phyloP scores from a whole-genome alignment of 2,113 vertebrate genomes.

The Gymnobelideus leadbeateri region DNA sequence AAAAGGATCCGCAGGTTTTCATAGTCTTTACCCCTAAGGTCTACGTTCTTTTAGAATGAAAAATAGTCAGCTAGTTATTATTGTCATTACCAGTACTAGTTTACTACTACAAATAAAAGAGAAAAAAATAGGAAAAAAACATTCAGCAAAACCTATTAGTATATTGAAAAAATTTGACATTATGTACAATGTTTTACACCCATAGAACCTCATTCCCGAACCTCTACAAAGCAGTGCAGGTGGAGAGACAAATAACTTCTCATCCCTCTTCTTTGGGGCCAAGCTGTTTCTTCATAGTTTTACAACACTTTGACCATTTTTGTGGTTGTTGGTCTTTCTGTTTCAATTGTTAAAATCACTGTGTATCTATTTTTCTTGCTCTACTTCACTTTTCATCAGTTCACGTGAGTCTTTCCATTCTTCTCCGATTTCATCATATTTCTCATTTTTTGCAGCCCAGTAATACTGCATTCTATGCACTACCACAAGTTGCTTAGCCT shows the following conservation, averaged over 20 bases:
- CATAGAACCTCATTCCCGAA: background rate
- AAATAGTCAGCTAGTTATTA: background rate
- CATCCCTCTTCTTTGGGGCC: background rate
- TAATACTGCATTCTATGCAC: background rate
- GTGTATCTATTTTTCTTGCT: background rate
- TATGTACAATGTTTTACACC: background rate
- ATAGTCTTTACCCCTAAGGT: background rate
- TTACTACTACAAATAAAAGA: background rate
- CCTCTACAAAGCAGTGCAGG: background rate
- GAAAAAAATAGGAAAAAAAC: background rate
- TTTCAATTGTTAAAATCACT: background rate
- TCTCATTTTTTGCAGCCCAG: background rate
- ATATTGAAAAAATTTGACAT: background rate
- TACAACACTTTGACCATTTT: background rate
- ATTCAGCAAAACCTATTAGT: background rate
- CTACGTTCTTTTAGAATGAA: background rate
- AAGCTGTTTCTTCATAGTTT: background rate
- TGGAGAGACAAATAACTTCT: background rate
- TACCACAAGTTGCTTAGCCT: background rate
- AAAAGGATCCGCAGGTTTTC: background rate
- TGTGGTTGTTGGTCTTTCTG: background rate
- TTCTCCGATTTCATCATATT: background rate
- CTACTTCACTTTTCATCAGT: background rate
- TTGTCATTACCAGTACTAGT: background rate
- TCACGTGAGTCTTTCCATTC: background rate